A percentile compares a stretch with the other conserved stretches of the same genome.
Conservation (phyloP, 2,113 vertebrate genomes). For the Pholis gunnellus region DNA sequence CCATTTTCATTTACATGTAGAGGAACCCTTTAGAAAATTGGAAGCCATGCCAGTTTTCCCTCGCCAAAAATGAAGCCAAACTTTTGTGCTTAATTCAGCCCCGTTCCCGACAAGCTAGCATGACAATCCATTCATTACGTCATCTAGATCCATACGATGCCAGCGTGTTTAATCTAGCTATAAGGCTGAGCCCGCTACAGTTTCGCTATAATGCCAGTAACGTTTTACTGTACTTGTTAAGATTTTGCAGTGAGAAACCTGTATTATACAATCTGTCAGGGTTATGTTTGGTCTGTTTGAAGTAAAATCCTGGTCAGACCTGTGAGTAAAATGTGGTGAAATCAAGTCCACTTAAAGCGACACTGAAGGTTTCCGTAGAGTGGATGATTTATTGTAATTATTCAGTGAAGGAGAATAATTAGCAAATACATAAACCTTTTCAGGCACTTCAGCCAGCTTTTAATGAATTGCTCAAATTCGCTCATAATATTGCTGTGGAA, state of each 20-base stretch:
- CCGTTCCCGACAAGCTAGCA: too few species aligned
- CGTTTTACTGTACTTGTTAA: conserved; percentile 5
- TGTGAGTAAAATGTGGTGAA: conserved; percentile 19
- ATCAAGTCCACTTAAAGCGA: conserved; percentile 35
- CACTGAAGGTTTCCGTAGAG: conserved; percentile 22
- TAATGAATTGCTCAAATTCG: conserved; percentile 51
- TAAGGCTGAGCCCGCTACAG: background rate
- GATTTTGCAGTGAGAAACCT: background rate
- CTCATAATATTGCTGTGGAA: conserved; percentile 39
- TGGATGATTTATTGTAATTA: conserved; percentile 62
- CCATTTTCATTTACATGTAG: too few species aligned
- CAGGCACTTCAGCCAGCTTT: conserved; percentile 56
- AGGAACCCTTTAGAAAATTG: too few species aligned
- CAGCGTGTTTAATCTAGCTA: background rate
- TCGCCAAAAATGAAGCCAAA: background rate
- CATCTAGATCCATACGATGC: background rate
- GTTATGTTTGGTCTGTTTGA: conserved; percentile 25
- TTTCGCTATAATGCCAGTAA: background rate
- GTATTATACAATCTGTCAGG: conserved; percentile 10
- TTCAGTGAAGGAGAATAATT: conserved; percentile 48
- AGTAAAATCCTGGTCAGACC: background rate
- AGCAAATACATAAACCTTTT: conserved; percentile 68
- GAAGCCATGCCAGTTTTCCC: too few species aligned
- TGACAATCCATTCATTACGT: background rate
- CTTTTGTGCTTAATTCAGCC: background rate